Evolutionary conservation across 2,888 invertebrate species (phyloP), one percentile per base, ranked within the genome.

Genomic region (Baronia brevicornis): DNA sequence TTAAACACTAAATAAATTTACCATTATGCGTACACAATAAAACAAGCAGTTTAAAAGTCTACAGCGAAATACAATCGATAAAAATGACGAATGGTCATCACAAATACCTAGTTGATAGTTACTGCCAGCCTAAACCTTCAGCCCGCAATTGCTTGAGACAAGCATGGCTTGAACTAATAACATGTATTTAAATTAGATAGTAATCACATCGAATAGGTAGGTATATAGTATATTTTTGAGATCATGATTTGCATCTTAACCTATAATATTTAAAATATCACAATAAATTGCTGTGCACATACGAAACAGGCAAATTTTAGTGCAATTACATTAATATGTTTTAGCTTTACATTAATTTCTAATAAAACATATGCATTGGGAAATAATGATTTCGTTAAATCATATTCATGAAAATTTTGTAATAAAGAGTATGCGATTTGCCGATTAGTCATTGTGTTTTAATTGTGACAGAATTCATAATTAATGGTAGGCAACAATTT

Each of bases 221-320:
- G 69, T 78, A 75, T 63, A 68, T 69, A 78, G 66, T 72, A 66
- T 75, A 75, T 68, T 61, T 60, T 60, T 61, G 67, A 79, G 70
- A 78, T 72, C 68, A 65, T 73, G 65, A 66, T 70, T 73, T 72
- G 75, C 68, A 59, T 61, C 80, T 80, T 84, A 82, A 59, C 61
- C 79, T 82, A 80, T 63, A 72, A 66, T 79, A 73, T 79, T 79
- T 74, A 82, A 84, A 84, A 84, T 84, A 85, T 85, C 84, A 85
- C 84, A 84, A 82, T 84, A 80, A 85, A 84, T 84, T 84, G 72
- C 74, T 71, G 85, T 85, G 85, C 85, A 80, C 72, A 80, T 82
- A 84, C 75, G 75, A 79, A 82, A 85, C 82, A 80, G 84, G 84
- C 84, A 82, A 84, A 82, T 74, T 70, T 84, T 75, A 74, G 85